These are phyloP conservation scores for Pegoplata infirma DNA, from an alignment of 2,888 invertebrate species.

Conservation along the genomic window DNA sequence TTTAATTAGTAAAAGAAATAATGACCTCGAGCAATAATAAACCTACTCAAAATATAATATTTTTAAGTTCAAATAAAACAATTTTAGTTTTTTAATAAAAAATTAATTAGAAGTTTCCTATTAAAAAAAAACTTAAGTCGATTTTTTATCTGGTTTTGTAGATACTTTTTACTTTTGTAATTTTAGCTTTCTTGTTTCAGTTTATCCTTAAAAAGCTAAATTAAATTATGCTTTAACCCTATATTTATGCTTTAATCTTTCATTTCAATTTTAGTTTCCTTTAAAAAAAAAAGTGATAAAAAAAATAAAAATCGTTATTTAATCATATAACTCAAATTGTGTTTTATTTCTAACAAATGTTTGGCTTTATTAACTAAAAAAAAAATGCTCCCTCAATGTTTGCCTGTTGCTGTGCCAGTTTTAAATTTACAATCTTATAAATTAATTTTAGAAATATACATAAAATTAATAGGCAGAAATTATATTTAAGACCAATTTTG, in stretches of 20 bases:
- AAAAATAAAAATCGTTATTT: slow-evolving; percentile 17
- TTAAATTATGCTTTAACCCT: not conserved
- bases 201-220: too few species aligned
- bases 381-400: slow-evolving; percentile 5
- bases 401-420: slow-evolving; percentile 31
- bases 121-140: too few species aligned
- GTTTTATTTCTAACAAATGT: slow-evolving; percentile 37
- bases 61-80: too few species aligned
- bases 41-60: too few species aligned
- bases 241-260: not conserved
- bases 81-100: too few species aligned
- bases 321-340: slow-evolving; percentile 11
- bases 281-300: not conserved
- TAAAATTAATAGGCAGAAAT: too few species aligned
- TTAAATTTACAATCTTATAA: not conserved
- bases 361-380: slow-evolving; percentile 30
- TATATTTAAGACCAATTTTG: too few species aligned
- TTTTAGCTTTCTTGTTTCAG: not conserved
- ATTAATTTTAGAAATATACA: too few species aligned
- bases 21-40: too few species aligned
- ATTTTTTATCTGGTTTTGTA: too few species aligned
- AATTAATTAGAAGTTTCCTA: too few species aligned
- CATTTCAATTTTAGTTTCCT: not conserved
- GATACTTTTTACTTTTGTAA: not conserved
- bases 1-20: too few species aligned